phyloP scores from a whole-genome alignment of 2,888 invertebrate species.

The Chaetogeoica ovagalla region DNA sequence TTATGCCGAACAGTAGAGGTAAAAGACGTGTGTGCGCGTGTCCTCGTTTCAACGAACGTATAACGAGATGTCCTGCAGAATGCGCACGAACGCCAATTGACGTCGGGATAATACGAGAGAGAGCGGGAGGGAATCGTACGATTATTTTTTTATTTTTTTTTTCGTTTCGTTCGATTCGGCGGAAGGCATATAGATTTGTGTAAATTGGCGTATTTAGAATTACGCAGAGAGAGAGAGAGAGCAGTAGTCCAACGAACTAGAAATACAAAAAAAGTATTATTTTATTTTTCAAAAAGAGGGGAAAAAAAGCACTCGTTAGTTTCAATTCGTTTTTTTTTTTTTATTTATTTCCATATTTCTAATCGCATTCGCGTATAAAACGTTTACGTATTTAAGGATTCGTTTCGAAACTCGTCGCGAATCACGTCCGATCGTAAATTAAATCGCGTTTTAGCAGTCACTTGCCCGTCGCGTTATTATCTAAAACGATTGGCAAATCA shows the following conservation, averaged over 20 bases:
- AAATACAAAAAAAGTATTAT: constrained; percentile 33
- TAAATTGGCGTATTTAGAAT: constrained; percentile 47
- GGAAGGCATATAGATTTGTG: constrained; percentile 1
- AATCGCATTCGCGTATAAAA: no score
- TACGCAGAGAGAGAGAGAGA: not conserved
- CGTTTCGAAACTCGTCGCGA: no score
- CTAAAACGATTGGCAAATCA: no score
- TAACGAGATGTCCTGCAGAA: constrained; percentile 32
- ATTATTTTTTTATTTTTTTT: constrained; percentile 20
- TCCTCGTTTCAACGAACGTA: constrained; percentile 21
- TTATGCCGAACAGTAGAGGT: not conserved
- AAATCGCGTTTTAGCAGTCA: no score
- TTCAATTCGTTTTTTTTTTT: no score
- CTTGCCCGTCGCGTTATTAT: no score
- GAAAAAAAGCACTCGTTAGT: not conserved
- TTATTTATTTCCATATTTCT: no score
- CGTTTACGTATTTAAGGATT: no score
- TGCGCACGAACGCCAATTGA: constrained; percentile 11
- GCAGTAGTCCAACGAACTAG: constrained; percentile 45
- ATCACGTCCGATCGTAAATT: no score
- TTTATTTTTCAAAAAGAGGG: not conserved
- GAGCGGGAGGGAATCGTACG: not conserved
- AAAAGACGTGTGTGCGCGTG: not conserved
- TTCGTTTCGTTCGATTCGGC: not conserved
- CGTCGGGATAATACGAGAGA: not conserved